Percentiles rank a stretch among this genome's conserved stretches.
These are phyloP conservation scores for Coenobita brevimanus DNA, from an alignment of 1,140 invertebrate species.

Conservation along the genomic window DNA sequence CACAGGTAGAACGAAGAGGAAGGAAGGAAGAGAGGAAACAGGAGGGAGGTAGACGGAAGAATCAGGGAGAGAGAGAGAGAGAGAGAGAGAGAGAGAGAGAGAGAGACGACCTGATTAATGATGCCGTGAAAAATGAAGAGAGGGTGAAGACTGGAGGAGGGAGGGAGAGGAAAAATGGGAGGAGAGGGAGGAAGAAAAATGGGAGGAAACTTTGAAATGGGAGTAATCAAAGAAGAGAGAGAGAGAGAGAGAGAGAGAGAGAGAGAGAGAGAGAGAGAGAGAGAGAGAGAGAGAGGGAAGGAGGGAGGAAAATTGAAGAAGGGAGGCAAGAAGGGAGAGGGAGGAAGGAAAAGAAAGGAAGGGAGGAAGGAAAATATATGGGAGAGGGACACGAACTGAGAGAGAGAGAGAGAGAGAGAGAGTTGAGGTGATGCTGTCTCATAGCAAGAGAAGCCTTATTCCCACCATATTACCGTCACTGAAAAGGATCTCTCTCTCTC, in stretches of 20 bases:
- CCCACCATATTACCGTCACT: no score
- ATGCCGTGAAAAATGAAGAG: background rate
- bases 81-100: background rate
- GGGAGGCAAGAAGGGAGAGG: slow-evolving; percentile 19
- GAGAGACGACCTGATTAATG: background rate
- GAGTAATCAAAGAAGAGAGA: background rate
- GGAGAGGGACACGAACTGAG: background rate
- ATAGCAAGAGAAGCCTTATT: no score
- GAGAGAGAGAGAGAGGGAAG: slow-evolving; percentile 33
- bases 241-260: slow-evolving; percentile 41
- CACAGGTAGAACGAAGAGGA: no score
- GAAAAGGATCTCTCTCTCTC: no score
- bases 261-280: slow-evolving; percentile 39
- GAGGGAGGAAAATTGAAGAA: slow-evolving; percentile 16
- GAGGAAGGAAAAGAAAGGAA: slow-evolving; percentile 21
- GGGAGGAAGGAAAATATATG: background rate
- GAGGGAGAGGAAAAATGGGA: background rate
- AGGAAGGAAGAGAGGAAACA: no score
- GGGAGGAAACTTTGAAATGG: background rate
- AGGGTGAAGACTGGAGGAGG: background rate
- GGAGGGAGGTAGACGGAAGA: no score
- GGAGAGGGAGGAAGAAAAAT: slow-evolving; percentile 16
- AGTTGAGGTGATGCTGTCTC: no score
- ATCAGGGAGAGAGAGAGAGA: background rate
- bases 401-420: no score